phyloP scores from a whole-genome alignment of 2,888 invertebrate species.

The Temnothorax rugatulus region DNA sequence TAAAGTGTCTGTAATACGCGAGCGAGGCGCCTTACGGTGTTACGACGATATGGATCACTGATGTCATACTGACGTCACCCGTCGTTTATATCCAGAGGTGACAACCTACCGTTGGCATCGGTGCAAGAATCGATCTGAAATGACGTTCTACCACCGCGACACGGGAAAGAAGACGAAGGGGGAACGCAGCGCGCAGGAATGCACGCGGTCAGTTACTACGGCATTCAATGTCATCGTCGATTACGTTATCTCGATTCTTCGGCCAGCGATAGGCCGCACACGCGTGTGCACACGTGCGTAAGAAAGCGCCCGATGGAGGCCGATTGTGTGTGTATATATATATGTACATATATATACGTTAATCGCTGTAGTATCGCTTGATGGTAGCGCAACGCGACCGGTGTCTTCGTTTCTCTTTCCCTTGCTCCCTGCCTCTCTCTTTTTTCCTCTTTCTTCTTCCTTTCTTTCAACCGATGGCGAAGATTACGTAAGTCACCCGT shows the following conservation, averaged over 20 bases:
- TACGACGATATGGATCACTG: slow-evolving; percentile 84
- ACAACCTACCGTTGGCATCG: slow-evolving; percentile 82
- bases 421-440: slow-evolving; percentile 23
- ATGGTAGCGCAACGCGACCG: slow-evolving; percentile 54
- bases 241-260: slow-evolving; percentile 75
- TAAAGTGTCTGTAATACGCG: slow-evolving; percentile 55
- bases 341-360: background rate
- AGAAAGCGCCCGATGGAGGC: slow-evolving; percentile 48
- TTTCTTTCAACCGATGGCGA: slow-evolving; percentile 17
- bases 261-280: slow-evolving; percentile 68
- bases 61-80: slow-evolving; percentile 85
- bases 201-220: slow-evolving; percentile 77
- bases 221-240: slow-evolving; percentile 78
- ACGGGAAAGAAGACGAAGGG: slow-evolving; percentile 27
- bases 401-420: slow-evolving; percentile 18
- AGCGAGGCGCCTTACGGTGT: slow-evolving; percentile 71
- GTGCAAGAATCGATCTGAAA: slow-evolving; percentile 78
- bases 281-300: slow-evolving; percentile 73
- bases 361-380: slow-evolving; percentile 39
- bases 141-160: slow-evolving; percentile 75
- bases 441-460: slow-evolving; percentile 24
- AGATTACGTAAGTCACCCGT: slow-evolving; percentile 44
- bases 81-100: slow-evolving; percentile 84
- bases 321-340: slow-evolving; percentile 12
- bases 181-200: slow-evolving; percentile 67